Base-by-base conservation (phyloP, 2,888 invertebrate genomes). In the Theodoxus fluviatilis region DNA sequence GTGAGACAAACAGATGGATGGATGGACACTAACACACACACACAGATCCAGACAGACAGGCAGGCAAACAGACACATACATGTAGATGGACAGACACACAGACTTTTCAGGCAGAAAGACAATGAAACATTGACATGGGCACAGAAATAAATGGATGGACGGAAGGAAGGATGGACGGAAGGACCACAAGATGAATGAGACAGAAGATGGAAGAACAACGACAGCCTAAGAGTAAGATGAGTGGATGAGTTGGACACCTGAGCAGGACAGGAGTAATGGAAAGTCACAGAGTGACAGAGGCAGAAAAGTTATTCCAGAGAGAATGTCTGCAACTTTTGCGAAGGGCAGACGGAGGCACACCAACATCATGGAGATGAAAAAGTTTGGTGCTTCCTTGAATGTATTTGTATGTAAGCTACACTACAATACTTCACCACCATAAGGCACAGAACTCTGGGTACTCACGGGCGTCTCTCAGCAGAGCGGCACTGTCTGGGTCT, bases 401-500 rank as follows among this genome's bases (percentile, higher is more conserved):
- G 25, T 31, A 31, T 12, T 61, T 18, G 3, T 43, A 40, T 12
- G 12, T 65, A 3, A 18, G 22, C 12, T 22, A 55, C 7, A 55
- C 9, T 7, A 22, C 9, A 55, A 55, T 18, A 55, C 18, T 55
- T 18, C 25, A 55, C 55, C 22, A 55, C 15, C 22, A 59, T 12
- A 12, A 12, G 31, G 3, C 22, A 31, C 49, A 47, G n/a, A 33
- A 9, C 2, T 3, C 31, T 12, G 33, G 33, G 31, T 9, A 68
- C 75, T 66, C 74, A 86, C 86, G 80, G 75, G 84, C 83, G 72
- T 81, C 79, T 76, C 81, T 80, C 28, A 89, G 75, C 18, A 86
- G 43, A 18, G 86, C 86, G 31, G 86, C 86, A 43, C 84, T 79
- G 52, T 84, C 84, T 2, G 89, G 83, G 72, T 89, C 89, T 76